Percentiles rank a stretch among this genome's conserved stretches.
phyloP scores from a whole-genome alignment of 2,888 invertebrate species.

The Drosophila acutilabella region DNA sequence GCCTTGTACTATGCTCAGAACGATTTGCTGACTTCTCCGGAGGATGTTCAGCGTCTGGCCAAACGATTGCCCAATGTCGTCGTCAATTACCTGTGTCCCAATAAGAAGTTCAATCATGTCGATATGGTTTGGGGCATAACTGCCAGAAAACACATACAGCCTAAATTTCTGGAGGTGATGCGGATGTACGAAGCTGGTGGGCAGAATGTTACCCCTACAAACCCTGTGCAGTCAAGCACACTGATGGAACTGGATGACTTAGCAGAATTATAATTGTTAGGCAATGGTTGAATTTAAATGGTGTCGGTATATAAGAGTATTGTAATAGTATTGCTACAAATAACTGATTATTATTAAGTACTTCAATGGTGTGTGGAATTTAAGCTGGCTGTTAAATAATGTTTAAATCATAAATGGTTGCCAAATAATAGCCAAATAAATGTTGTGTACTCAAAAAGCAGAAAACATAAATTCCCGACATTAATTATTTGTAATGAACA shows the following conservation, averaged over 20 bases:
- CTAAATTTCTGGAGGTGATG: slow-evolving; percentile 62
- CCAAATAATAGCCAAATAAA: too few relatives aligned
- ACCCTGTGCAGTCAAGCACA: not conserved
- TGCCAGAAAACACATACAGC: slow-evolving; percentile 56
- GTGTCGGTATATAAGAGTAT: not conserved
- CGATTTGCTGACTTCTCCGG: slow-evolving; percentile 86
- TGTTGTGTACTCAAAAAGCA: too few relatives aligned
- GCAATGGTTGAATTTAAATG: not conserved
- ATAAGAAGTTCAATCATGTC: slow-evolving; percentile 77
- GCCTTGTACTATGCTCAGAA: slow-evolving; percentile 86
- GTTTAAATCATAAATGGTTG: too few relatives aligned
- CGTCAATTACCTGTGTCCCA: slow-evolving; percentile 55
- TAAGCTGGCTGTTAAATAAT: too few relatives aligned
- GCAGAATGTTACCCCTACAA: not conserved
- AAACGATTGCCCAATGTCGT: slow-evolving; percentile 73
- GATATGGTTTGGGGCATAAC: slow-evolving; percentile 71
- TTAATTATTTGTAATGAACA: too few relatives aligned
- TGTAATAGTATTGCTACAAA: too few relatives aligned
- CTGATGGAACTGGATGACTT: not conserved
- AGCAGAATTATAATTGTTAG: too few relatives aligned
- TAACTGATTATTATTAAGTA: too few relatives aligned
- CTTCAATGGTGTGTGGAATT: too few relatives aligned
- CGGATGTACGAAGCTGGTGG: slow-evolving; percentile 32
- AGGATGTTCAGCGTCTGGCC: slow-evolving; percentile 70
- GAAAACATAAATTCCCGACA: too few relatives aligned